A percentile compares a stretch with the other conserved stretches of the same genome.
Evolutionary conservation across 64 coral and sea anemone species (phyloP).

Genomic region (Stichodactyla helianthus): DNA sequence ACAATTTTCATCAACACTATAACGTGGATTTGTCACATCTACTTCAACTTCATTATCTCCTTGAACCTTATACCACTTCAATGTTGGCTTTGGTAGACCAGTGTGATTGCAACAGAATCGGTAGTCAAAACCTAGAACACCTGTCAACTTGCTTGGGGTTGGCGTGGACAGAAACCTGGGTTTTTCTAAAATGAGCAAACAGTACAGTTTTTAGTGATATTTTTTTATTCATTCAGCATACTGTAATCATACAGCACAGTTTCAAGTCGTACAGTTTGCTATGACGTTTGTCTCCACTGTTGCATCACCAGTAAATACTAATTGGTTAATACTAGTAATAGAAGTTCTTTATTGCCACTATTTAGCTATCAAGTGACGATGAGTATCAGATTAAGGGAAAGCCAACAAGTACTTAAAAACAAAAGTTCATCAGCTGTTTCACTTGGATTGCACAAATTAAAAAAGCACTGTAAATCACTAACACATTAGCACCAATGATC

Average conservation of each 20-base stretch:
- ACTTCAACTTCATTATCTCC: not conserved
- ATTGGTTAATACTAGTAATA: not conserved
- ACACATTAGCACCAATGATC: too few relatives aligned
- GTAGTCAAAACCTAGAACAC: not conserved
- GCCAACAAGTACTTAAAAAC: too few relatives aligned
- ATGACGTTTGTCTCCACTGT: too few relatives aligned
- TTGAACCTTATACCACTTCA: not conserved
- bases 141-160: not conserved
- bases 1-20: not conserved
- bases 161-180: conserved; percentile 8
- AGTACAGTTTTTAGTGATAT: not conserved
- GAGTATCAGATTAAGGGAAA: too few relatives aligned
- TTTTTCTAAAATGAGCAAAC: not conserved
- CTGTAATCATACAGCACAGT: not conserved
- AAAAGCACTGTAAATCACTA: too few relatives aligned
- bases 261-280: not conserved
- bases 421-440: too few relatives aligned
- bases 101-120: conserved; percentile 10
- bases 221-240: not conserved
- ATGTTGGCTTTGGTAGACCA: not conserved
- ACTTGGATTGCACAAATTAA: too few relatives aligned
- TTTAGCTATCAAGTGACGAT: too few relatives aligned
- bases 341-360: too few relatives aligned
- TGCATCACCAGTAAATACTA: too few relatives aligned
- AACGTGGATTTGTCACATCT: not conserved